Percentiles rank a stretch among this genome's conserved stretches.
Conservation (phyloP, 2,888 invertebrate species). For the Erebia palarica region DNA sequence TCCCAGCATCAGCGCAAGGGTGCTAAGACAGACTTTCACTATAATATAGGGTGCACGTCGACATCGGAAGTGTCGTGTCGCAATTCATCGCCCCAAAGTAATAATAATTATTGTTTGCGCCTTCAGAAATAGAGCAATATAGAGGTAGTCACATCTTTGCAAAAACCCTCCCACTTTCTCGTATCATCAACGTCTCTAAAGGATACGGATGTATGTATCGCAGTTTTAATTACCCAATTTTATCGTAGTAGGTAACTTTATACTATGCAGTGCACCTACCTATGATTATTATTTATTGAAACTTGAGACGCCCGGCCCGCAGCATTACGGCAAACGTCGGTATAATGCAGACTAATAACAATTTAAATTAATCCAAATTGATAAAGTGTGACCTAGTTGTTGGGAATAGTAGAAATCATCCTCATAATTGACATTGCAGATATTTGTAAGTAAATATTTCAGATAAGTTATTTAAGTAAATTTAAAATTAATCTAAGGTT, state of each 20-base stretch:
- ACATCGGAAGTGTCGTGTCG: too few relatives aligned
- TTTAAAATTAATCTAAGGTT: not conserved
- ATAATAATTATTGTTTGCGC: too few relatives aligned
- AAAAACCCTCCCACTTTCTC: not conserved
- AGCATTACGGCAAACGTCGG: slow-evolving; percentile 18
- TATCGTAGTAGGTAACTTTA: too few relatives aligned
- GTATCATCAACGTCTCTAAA: too few relatives aligned
- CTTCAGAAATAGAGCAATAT: too few relatives aligned
- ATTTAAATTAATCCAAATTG: slow-evolving; percentile 11
- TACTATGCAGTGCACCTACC: too few relatives aligned
- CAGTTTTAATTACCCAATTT: not conserved
- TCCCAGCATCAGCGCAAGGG: too few relatives aligned
- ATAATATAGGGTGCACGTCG: too few relatives aligned
- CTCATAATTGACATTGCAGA: not conserved
- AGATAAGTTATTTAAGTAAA: not conserved
- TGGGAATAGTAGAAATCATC: not conserved
- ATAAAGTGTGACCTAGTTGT: not conserved
- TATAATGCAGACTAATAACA: not conserved
- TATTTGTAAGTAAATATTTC: not conserved
- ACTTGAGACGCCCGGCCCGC: slow-evolving; percentile 27
- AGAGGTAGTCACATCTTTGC: not conserved
- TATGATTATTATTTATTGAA: slow-evolving; percentile 13
- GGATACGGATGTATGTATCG: too few relatives aligned
- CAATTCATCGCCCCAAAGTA: too few relatives aligned
- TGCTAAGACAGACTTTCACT: too few relatives aligned